Percentiles rank a stretch among this genome's conserved stretches.
These are phyloP conservation scores for Orchesella cincta DNA, from an alignment of 1,140 invertebrate species.

Conservation along the genomic window DNA sequence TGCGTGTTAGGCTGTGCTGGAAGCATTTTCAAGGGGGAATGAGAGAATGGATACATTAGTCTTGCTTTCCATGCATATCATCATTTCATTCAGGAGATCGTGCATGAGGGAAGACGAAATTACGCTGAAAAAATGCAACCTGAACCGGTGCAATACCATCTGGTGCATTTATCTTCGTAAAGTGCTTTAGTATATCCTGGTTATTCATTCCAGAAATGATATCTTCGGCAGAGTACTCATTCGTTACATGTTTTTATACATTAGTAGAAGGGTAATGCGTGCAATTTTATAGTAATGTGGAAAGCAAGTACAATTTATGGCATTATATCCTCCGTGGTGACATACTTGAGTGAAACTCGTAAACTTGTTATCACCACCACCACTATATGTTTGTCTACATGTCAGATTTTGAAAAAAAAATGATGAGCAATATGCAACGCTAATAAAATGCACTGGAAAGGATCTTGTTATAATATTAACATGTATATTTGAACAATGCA, in stretches of 20 bases:
- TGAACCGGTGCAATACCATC: background rate
- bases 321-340: too few species aligned
- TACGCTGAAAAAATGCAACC: slow-evolving; percentile 24
- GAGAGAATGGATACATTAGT: background rate
- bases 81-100: too few species aligned
- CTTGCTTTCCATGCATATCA: background rate
- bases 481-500: too few species aligned
- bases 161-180: background rate
- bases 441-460: too few species aligned
- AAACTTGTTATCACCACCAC: too few species aligned
- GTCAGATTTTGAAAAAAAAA: too few species aligned
- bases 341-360: too few species aligned
- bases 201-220: background rate
- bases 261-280: background rate
- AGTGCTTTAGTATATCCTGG: background rate
- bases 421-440: too few species aligned
- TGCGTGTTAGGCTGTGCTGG: background rate
- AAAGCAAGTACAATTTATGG: too few species aligned
- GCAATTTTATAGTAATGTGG: too few species aligned
- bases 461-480: too few species aligned
- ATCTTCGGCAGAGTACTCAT: background rate
- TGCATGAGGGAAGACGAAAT: slow-evolving; percentile 1
- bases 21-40: background rate
- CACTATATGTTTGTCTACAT: too few species aligned
- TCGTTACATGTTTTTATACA: background rate